Conservation (phyloP, 2,797 vertebrate genomes). For the Allobates femoralis region DNA sequence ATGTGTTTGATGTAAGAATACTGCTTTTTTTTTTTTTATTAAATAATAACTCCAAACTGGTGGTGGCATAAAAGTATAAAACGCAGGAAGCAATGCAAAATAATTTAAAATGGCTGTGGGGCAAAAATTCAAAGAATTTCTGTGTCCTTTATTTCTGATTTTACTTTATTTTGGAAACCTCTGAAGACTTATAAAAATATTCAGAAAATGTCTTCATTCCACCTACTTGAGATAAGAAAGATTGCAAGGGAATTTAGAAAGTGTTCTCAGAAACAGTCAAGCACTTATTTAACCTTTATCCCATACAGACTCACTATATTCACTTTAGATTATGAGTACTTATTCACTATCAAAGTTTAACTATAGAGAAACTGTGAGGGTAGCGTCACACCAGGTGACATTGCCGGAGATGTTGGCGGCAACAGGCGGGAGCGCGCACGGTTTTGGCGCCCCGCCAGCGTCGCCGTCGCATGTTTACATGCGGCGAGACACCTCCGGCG, state of each 20-base stretch:
- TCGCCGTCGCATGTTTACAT: too few relatives aligned
- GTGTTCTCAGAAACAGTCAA: neutral
- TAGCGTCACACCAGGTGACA: too few relatives aligned
- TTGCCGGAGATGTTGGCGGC: too few relatives aligned
- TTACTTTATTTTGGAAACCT: neutral
- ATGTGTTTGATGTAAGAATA: too few relatives aligned
- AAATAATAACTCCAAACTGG: neutral
- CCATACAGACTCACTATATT: too few relatives aligned
- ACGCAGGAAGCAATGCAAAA: neutral
- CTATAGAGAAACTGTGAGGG: too few relatives aligned
- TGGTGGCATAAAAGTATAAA: neutral
- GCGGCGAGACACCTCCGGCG: too few relatives aligned
- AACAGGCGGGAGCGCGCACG: too few relatives aligned
- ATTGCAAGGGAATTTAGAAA: neutral
- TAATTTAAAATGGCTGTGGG: neutral
- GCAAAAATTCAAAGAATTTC: neutral
- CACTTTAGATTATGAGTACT: too few relatives aligned
- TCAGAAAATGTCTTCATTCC: neutral
- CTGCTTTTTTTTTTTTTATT: neutral
- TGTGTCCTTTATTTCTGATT: neutral
- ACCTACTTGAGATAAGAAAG: constrained; percentile 25
- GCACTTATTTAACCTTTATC: neutral
- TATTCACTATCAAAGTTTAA: neutral
- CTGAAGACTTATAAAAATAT: neutral
- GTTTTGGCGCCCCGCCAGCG: too few relatives aligned